Base-by-base conservation (phyloP, 1,140 invertebrate genomes). In the Pogonus chalceus region DNA sequence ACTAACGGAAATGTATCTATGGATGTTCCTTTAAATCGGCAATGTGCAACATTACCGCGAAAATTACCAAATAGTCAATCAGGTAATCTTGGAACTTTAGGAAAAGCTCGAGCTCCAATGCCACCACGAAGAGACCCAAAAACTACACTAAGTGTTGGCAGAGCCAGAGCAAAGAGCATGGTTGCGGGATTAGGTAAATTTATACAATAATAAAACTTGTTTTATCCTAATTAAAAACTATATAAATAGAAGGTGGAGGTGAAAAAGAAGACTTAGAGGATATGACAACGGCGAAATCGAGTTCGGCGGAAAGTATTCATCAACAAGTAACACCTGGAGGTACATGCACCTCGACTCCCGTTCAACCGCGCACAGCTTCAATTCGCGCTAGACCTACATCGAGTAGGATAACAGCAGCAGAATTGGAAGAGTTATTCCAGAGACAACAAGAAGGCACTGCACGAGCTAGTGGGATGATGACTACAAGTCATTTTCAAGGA, bases 91-190 rank as follows among this genome's bases (percentile, higher is more conserved):
- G 76, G 76, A 1, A 79, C 77, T 1, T 60, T 78, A 1, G 76
- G 77, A 22, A 79, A 85, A 56, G 80, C 84, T 47, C 74, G 66
- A 60, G 90, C 90, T 2, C 92, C 92, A 0, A 80, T 87, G 62
- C 90, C 90, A 16, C 92, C 90, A 1, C 76, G 89, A 51, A 77
- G 94, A 52, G 92, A 97, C 74, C 94, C 94, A 4, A 87, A 88
- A 67, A 98, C 94, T 2, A 96, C 92, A 9, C 73, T 98, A 7
- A 95, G 91, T 67, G 90, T 94, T 51, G 91, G 92, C 16, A 77
- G 90, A 37, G 90, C 90, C 14, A 71, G 90, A 57, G 91, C 91
- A 35, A 85, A 88, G 67, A 92, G 88, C 23, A 90, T 95, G 87
- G 88, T 93, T 16, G 88, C 89, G 14, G 88, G 88, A 37, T 75